Evolutionary conservation across 2,113 vertebrate genomes (phyloP).

Genomic region (Brachypodius melanocephalos): DNA sequence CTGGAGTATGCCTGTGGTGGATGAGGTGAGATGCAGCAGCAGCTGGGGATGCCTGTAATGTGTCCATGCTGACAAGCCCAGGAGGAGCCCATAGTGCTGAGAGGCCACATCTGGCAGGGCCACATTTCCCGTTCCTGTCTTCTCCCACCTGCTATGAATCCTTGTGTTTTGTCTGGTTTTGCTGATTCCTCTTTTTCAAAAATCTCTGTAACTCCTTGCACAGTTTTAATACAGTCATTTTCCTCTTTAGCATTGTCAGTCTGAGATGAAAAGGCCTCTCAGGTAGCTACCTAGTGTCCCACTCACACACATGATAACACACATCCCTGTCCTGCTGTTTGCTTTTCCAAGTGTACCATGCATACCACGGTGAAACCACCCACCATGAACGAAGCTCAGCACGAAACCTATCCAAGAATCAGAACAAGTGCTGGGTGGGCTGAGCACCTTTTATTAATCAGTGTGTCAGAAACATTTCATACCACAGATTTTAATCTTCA

Average conservation of each 20-base stretch:
- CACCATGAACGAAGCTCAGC: background rate
- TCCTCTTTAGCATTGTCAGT: background rate
- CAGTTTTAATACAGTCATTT: background rate
- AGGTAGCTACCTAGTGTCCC: background rate
- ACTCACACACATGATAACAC: rapidly evolving
- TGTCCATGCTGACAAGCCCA: background rate
- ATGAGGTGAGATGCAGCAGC: background rate
- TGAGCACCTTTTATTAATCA: background rate
- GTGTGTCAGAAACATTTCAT: background rate
- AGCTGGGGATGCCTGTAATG: rapidly evolving
- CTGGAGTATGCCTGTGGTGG: rapidly evolving
- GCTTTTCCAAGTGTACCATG: background rate
- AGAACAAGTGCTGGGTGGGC: background rate
- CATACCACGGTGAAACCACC: background rate
- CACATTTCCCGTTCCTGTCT: background rate
- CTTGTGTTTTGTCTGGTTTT: background rate
- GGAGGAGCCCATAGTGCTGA: background rate
- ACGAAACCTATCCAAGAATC: background rate
- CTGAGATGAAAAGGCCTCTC: background rate
- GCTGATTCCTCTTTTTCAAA: background rate
- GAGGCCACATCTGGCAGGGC: background rate
- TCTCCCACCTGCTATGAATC: background rate
- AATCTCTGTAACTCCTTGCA: background rate
- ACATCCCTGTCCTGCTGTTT: background rate
- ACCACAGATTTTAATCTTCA: background rate